These are phyloP conservation scores for Octomys mimax DNA, from an alignment of 2,797 vertebrate genomes.

Conservation along the genomic window DNA sequence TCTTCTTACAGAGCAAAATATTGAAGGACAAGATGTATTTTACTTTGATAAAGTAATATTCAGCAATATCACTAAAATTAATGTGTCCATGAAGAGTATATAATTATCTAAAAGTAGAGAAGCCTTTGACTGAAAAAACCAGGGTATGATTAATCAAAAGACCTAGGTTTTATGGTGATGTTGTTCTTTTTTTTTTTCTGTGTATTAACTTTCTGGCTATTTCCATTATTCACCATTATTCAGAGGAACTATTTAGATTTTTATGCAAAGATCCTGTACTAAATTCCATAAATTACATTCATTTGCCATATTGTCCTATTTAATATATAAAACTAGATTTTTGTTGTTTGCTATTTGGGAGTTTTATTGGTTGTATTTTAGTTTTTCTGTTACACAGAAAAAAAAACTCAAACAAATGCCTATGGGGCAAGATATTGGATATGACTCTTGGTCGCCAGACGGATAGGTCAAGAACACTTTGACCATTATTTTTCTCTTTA, in stretches of 20 bases:
- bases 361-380: not conserved
- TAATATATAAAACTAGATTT: not conserved
- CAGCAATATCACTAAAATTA: not conserved
- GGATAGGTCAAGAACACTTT: not conserved
- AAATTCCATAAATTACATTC: not conserved
- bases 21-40: not conserved
- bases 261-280: not conserved
- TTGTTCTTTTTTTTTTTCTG: not conserved
- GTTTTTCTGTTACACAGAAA: not conserved
- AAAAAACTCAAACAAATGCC: not conserved
- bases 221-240: not conserved
- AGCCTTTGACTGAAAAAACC: not conserved
- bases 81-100: not conserved
- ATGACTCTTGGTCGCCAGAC: not conserved
- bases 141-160: not conserved
- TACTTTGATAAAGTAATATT: not conserved
- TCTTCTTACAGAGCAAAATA: not conserved
- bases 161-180: not conserved
- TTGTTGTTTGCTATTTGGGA: not conserved
- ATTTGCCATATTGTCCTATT: not conserved
- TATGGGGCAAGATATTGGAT: not conserved
- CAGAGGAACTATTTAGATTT: not conserved
- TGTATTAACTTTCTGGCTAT: not conserved
- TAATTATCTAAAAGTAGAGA: not conserved
- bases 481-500: not conserved